These are phyloP conservation scores for Eupeodes luniger DNA, from an alignment of 2,888 invertebrate genomes.

Conservation along the genomic window DNA sequence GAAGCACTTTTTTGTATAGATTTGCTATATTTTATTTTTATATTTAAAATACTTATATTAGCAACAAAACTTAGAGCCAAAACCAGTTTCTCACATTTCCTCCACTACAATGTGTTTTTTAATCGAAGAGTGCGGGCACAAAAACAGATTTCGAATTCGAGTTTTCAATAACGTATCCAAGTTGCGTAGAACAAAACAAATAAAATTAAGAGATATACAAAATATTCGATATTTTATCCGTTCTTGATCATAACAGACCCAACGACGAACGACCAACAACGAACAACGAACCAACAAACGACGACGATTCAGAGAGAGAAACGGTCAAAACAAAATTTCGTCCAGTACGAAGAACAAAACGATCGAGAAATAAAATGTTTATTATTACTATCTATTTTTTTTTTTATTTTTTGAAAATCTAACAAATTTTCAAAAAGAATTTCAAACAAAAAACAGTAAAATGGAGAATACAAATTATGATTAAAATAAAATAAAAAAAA, in stretches of 20 bases:
- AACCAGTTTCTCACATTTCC: constrained; percentile 64
- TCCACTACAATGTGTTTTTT: background rate
- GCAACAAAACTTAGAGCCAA: constrained; percentile 52
- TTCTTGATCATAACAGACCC: constrained; percentile 40
- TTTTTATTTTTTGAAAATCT: constrained; percentile 16
- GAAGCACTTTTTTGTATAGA: constrained; percentile 37
- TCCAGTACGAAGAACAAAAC: constrained; percentile 20
- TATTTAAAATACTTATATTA: constrained; percentile 30
- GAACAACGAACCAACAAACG: background rate
- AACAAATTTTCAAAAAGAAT: constrained; percentile 42
- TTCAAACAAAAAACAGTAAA: constrained; percentile 44
- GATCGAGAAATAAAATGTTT: constrained; percentile 1
- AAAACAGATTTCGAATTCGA: constrained; percentile 45
- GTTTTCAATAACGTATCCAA: constrained; percentile 40
- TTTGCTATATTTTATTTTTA: constrained; percentile 29
- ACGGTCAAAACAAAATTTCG: constrained; percentile 47
- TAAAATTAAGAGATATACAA: constrained; percentile 11
- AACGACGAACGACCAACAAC: constrained; percentile 44
- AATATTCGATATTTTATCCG: constrained; percentile 32
- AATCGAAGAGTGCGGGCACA: background rate
- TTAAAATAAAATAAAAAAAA: constrained; percentile 36
- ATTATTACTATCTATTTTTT: background rate
- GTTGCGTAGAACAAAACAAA: constrained; percentile 16
- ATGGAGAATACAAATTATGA: constrained; percentile 20
- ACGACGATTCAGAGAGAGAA: constrained; percentile 30